Evolutionary conservation across 2,888 invertebrate species (phyloP).

Genomic region (Agrochola circellaris): DNA sequence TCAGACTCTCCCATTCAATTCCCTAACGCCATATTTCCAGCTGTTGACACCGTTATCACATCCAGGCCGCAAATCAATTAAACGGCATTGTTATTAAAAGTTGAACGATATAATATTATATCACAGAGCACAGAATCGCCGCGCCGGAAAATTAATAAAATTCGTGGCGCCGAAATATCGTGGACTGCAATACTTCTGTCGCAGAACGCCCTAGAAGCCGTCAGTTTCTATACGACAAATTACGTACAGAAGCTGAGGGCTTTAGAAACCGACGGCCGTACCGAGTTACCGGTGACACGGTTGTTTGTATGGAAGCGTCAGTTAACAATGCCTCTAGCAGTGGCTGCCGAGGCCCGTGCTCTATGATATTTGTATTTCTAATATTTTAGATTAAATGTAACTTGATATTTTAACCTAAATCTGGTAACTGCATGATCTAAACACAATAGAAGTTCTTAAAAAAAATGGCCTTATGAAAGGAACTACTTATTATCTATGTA

Average conservation of each 20-base stretch:
- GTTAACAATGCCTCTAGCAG: neutral
- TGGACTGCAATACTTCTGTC: too few relatives aligned
- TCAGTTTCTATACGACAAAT: too few relatives aligned
- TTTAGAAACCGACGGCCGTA: too few relatives aligned
- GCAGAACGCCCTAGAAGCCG: too few relatives aligned
- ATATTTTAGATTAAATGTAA: neutral
- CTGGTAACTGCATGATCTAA: neutral
- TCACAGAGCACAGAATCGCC: neutral
- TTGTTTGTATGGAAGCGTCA: neutral
- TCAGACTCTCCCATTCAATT: neutral
- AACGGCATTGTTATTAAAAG: conserved; percentile 2
- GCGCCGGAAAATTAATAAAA: neutral
- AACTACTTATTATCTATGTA: too few relatives aligned
- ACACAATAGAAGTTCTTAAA: neutral
- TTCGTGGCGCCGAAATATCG: neutral
- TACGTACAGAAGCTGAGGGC: too few relatives aligned
- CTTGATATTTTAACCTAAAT: neutral
- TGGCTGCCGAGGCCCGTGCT: neutral
- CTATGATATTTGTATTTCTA: neutral
- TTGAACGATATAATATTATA: neutral
- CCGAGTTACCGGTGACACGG: too few relatives aligned
- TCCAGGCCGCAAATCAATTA: conserved; percentile 8
- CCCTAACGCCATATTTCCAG: neutral
- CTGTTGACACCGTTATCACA: conserved; percentile 4
- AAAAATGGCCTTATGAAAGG: too few relatives aligned